Conservation (phyloP, 2,888 invertebrate species). For the Scaptomyza reducta region DNA sequence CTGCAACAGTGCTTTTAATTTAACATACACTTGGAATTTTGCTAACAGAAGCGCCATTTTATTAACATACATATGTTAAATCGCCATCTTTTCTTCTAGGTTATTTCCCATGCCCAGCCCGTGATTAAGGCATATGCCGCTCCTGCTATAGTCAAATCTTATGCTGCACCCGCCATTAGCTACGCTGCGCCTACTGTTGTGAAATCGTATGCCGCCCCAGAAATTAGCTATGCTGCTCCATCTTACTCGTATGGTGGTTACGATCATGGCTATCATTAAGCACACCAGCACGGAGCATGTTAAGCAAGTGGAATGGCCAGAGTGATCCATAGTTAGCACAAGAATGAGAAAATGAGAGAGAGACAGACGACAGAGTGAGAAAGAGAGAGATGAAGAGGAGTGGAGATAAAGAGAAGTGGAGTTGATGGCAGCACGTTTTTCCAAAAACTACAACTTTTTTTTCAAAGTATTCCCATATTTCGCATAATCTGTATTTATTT, state of each 20-base stretch:
- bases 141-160: conserved; percentile 54
- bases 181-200: conserved; percentile 65
- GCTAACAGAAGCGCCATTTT: background rate
- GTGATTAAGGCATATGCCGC: conserved; percentile 72
- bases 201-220: conserved; percentile 72
- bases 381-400: conserved; percentile 8
- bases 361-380: background rate
- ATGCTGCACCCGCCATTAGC: conserved; percentile 70
- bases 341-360: background rate
- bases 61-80: background rate
- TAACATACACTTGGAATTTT: background rate
- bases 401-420: conserved; percentile 9
- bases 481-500: conserved; percentile 70
- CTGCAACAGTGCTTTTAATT: background rate
- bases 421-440: conserved; percentile 57
- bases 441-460: conserved; percentile 41
- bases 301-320: conserved; percentile 6
- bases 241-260: conserved; percentile 57
- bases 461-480: conserved; percentile 37
- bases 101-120: conserved; percentile 74
- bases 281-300: conserved; percentile 6
- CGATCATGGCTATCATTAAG: conserved; percentile 64
- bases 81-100: conserved; percentile 46
- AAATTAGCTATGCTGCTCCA: conserved; percentile 71
- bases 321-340: conserved; percentile 14